Base-by-base conservation (phyloP, 2,113 vertebrate genomes). In the Picathartes gymnocephalus region DNA sequence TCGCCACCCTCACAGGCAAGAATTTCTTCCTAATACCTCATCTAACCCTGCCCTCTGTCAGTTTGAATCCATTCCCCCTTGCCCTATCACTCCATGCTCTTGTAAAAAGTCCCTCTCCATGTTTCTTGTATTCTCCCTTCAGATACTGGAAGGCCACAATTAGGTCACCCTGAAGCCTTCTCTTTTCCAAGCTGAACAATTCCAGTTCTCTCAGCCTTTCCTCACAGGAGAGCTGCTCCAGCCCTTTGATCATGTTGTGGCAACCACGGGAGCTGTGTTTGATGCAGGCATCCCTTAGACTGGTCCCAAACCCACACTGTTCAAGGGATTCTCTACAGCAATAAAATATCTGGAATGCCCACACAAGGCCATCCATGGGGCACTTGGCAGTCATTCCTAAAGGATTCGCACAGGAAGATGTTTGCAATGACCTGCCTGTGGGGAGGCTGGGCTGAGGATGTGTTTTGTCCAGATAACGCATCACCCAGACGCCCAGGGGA, bases 251-350 rank as follows among this genome's bases (percentile, higher is more conserved):
- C 40, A 7, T 5, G 0, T 2, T 12, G 16, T 61, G 69, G 50
- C 39, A 58, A 20, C 37, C 18, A 8, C 0, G 0, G 62, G 60
- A 76, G 45, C 80, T 51, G 5, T 10, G 18, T 42, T 56, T 22
- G 50, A 60, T 58, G 58, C 60, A 31, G 69, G 30, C 37, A 16
- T 47, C 81, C 66, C 70, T 54, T 31, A 24, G 48, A n/a, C 24
- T 1, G 2, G 4, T 23, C 61, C 64, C 44, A 53, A 56, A 39
- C 42, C 27, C 69, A 24, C 3, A 0, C 10, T 0, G 0, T 24
- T 25, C 47, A 10, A 53, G 60, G 45, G 82, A 39, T 86, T 85
- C 58, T 80, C 54, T 33, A 18, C 44, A 48, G 92, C 44, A 22
- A 28, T 54, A 57, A 77, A 78, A 50, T 2, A 48, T 2, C 30